Percentiles rank a stretch among this genome's conserved stretches.
These are phyloP conservation scores for Caiman crocodilus DNA, from an alignment of 2,797 vertebrate genomes.

Conservation along the genomic window DNA sequence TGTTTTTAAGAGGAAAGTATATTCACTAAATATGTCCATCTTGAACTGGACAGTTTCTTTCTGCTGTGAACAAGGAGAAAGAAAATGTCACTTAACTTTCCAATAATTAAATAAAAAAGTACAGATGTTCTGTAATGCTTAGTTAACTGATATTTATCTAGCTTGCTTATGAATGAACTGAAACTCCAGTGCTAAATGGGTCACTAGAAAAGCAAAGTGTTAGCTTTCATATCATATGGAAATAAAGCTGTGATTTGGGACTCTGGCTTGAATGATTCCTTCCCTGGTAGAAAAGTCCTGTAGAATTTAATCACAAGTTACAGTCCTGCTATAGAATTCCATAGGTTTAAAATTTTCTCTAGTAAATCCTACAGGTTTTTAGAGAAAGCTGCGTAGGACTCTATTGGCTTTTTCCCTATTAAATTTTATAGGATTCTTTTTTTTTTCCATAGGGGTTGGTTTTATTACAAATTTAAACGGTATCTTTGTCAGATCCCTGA, in stretches of 20 bases:
- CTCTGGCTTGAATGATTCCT: background rate
- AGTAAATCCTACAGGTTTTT: background rate
- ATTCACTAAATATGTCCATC: constrained; percentile 36
- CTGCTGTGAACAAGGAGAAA: constrained; percentile 52
- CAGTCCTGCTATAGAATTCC: background rate
- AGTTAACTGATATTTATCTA: constrained; percentile 71
- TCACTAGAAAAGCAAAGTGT: constrained; percentile 6
- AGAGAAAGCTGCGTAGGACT: background rate
- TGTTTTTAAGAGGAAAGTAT: background rate
- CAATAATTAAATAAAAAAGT: constrained; percentile 69
- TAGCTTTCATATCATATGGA: background rate
- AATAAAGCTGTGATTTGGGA: background rate
- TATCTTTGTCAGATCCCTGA: background rate
- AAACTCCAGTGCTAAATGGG: constrained; percentile 69
- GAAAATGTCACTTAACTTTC: constrained; percentile 69
- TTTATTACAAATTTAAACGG: background rate
- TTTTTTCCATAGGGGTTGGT: background rate
- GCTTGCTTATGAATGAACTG: constrained; percentile 49
- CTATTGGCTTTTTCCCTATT: background rate
- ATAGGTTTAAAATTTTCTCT: background rate
- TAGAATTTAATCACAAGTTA: background rate
- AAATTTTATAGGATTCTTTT: background rate
- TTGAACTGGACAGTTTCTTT: constrained; percentile 61
- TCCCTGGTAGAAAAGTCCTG: background rate
- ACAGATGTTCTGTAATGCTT: constrained; percentile 37